Evolutionary conservation across 2,113 vertebrate species (phyloP).

Genomic region (Oreochromis aureus): DNA sequence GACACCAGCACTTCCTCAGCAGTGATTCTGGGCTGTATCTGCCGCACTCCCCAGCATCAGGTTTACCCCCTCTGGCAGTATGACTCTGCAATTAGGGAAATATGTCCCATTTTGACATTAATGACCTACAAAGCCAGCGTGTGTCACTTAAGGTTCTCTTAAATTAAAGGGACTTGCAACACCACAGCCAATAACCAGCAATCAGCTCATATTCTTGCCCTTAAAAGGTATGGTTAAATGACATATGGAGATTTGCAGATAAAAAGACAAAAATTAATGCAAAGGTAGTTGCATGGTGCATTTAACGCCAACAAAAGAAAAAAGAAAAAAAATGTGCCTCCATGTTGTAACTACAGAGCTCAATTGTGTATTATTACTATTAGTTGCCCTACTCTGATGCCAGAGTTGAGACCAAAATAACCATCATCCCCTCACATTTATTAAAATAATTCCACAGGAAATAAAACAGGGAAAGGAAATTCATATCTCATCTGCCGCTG

Average conservation of each 20-base stretch:
- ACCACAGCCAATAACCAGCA: background rate
- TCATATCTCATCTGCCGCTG: background rate
- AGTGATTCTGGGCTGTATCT: background rate
- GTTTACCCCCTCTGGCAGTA: slow-evolving; percentile 10
- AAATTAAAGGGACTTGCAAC: background rate
- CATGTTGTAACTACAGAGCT: background rate
- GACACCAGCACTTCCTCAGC: slow-evolving; percentile 32
- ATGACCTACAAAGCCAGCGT: background rate
- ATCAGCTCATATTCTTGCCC: background rate
- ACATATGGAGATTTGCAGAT: background rate
- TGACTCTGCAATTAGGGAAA: slow-evolving; percentile 25
- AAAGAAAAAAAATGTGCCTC: background rate
- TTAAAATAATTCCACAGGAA: background rate
- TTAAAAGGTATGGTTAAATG: background rate
- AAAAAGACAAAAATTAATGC: background rate
- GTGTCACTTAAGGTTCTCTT: background rate
- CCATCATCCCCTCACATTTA: background rate
- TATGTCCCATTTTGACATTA: background rate
- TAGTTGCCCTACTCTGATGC: background rate
- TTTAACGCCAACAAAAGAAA: background rate
- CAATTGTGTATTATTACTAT: background rate
- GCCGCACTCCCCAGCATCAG: background rate
- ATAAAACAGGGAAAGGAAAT: background rate
- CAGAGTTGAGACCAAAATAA: background rate
- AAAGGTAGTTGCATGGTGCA: background rate